phyloP scores from a whole-genome alignment of 92 coral and sea anemone genomes.

The Porites cylindrica region DNA sequence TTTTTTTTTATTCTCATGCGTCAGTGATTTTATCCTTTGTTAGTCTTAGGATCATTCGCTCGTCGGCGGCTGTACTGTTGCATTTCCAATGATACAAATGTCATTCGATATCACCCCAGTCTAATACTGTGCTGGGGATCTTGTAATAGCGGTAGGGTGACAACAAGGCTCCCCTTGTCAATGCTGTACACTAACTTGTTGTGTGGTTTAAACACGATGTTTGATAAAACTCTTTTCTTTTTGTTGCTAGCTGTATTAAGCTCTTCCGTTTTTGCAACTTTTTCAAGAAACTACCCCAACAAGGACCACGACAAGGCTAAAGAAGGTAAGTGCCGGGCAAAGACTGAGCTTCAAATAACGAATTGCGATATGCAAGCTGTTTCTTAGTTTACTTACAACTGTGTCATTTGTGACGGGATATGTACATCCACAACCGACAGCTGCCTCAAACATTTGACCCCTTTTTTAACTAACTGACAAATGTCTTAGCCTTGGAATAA shows the following conservation, averaged over 20 bases:
- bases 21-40: background rate
- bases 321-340: conserved; percentile 19
- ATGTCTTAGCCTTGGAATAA: too few relatives aligned
- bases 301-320: background rate
- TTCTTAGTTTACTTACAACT: too few relatives aligned
- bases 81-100: background rate
- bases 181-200: background rate
- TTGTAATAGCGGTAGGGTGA: background rate
- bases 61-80: background rate
- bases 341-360: background rate
- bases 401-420: too few relatives aligned
- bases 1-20: too few relatives aligned
- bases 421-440: too few relatives aligned
- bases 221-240: background rate
- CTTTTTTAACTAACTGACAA: too few relatives aligned
- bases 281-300: background rate
- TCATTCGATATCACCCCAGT: conserved; percentile 1
- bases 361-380: too few relatives aligned
- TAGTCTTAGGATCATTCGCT: too few relatives aligned
- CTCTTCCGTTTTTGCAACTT: background rate
- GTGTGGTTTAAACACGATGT: background rate
- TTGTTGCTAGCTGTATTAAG: background rate
- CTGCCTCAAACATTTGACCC: too few relatives aligned
- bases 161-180: background rate
- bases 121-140: background rate